phyloP scores from a whole-genome alignment of 37 sponge, comb jelly and placozoan species.

The Ianthella basta region DNA sequence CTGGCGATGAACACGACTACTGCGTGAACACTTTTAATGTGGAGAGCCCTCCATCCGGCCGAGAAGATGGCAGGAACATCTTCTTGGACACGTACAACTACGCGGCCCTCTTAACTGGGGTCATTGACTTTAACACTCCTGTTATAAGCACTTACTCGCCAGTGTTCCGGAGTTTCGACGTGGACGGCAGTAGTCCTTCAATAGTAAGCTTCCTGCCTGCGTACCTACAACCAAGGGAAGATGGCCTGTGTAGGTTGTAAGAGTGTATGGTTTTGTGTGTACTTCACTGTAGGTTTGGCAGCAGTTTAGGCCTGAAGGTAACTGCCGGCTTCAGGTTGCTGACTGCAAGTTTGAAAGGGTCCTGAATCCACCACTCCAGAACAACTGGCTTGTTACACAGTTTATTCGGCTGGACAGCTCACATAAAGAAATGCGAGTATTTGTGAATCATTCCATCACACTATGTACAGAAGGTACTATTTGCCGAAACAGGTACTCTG shows the following conservation, averaged over 20 bases:
- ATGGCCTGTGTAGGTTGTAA: too few relatives aligned
- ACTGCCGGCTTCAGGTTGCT: neutral
- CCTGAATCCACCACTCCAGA: neutral
- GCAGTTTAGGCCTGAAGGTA: neutral
- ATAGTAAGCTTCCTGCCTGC: too few relatives aligned
- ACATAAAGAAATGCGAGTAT: neutral
- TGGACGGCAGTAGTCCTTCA: neutral
- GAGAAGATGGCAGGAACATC: neutral
- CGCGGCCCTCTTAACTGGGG: neutral
- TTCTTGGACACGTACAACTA: conserved; percentile 20
- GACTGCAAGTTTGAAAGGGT: neutral
- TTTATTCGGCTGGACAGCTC: neutral
- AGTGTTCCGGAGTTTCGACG: neutral
- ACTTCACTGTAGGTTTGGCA: neutral
- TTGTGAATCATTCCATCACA: neutral
- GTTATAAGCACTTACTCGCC: neutral
- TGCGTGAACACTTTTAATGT: neutral
- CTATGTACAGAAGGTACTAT: neutral
- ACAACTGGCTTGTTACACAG: conserved; percentile 25
- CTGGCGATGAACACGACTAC: conserved; percentile 9
- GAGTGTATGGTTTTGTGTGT: too few relatives aligned
- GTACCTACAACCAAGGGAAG: too few relatives aligned
- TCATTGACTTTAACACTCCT: neutral
- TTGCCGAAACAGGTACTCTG: neutral
- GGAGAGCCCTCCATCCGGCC: neutral